Percentiles rank a stretch among this genome's conserved stretches.
phyloP scores from a whole-genome alignment of 2,113 vertebrate genomes.

The Cyrtonyx montezumae region DNA sequence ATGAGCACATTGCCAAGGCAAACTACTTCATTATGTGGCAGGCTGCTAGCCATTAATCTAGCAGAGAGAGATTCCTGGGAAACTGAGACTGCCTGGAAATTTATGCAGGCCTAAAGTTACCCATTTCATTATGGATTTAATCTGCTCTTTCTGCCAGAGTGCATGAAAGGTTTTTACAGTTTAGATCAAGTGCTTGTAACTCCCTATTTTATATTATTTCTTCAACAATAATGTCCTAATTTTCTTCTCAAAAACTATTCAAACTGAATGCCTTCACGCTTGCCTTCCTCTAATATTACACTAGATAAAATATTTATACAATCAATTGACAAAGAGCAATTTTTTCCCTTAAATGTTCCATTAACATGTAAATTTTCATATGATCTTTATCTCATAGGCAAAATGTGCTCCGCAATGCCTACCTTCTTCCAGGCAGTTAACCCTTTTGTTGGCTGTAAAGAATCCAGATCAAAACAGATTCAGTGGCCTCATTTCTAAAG shows the following conservation, averaged over 20 bases:
- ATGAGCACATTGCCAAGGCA: conserved; percentile 93
- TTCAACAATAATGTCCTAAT: conserved; percentile 79
- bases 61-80: conserved; percentile 86
- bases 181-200: conserved; percentile 82
- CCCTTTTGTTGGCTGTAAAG: conserved; percentile 42
- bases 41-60: conserved; percentile 95
- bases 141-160: conserved; percentile 83
- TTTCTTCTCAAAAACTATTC: conserved; percentile 72
- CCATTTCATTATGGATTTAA: conserved; percentile 97
- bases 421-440: conserved; percentile 72
- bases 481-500: conserved; percentile 32
- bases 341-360: conserved; percentile 78
- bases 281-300: conserved; percentile 78
- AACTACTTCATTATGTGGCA: conserved; percentile 95
- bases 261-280: conserved; percentile 72
- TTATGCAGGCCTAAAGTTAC: conserved; percentile 94
- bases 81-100: conserved; percentile 86
- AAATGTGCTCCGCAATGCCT: conserved; percentile 54
- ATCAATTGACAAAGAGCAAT: conserved; percentile 82
- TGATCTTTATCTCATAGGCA: conserved; percentile 76
- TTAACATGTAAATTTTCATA: conserved; percentile 84
- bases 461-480: conserved; percentile 54
- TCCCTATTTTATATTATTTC: conserved; percentile 83
- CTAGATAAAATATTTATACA: conserved; percentile 87
- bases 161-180: conserved; percentile 81